Conservation (phyloP, 2,797 vertebrate genomes). For the Hippoglossus hippoglossus region DNA sequence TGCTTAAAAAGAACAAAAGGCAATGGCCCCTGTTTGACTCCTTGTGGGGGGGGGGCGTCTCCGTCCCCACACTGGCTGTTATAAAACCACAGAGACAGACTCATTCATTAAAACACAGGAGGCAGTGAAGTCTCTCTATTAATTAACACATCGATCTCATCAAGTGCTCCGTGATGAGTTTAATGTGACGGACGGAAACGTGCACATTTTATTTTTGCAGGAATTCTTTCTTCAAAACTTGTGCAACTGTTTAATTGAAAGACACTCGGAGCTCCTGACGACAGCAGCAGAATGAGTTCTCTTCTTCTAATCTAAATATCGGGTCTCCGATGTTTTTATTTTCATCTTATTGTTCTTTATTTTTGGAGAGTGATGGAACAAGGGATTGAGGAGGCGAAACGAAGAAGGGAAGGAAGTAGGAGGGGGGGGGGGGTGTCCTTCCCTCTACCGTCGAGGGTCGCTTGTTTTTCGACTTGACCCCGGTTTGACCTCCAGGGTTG, state of each 20-base stretch:
- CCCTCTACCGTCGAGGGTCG: constrained; percentile 16
- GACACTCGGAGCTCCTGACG: no score
- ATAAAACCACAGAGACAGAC: background rate
- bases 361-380: constrained; percentile 27
- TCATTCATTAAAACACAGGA: background rate
- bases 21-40: background rate
- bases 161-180: background rate
- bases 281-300: no score
- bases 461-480: constrained; percentile 71
- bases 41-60: background rate
- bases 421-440: constrained; percentile 38
- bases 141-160: background rate
- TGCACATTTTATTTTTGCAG: no score
- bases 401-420: constrained; percentile 51
- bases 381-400: constrained; percentile 1
- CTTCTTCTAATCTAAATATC: no score
- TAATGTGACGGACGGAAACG: no score
- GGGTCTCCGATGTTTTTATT: constrained; percentile 4
- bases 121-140: background rate
- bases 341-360: constrained; percentile 11
- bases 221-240: no score
- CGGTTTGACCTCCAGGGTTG: constrained; percentile 42
- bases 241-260: no score
- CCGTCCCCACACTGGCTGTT: background rate
- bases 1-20: constrained; percentile 5